Evolutionary conservation across 2,797 vertebrate genomes (phyloP), one percentile per base, ranked within the genome.

Genomic region (Leuciscus waleckii): DNA sequence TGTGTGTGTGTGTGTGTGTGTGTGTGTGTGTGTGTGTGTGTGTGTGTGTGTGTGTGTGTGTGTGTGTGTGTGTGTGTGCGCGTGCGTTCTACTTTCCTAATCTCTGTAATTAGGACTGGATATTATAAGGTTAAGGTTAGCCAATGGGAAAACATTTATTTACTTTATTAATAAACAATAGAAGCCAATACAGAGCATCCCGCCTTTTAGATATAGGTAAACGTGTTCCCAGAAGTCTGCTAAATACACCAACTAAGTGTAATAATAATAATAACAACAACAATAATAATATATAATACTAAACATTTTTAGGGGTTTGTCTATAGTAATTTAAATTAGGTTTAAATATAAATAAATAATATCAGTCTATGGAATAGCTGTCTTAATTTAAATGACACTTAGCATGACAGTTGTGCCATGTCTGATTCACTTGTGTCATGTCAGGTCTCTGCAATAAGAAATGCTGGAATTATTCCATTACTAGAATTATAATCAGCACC

Each of bases 1-100:
- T n/a, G 56, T 61, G 23, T 26, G 61, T 61, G 68, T 21, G 26
- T 65, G 23, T 39, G 29, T 51, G 46, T 32, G 17, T 2, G 49
- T 19, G 49, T 51, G 49, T 19, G 17, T 51, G 49, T 65, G 17
- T 84, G 2, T 63, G 19, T 80, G 23, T 39, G 19, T 56, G 51
- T 23, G 7, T n/a, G 54, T 54, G 68, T 19, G 32, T 70, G 32
- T 29, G 3, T 16, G 41, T 65, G n/a, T 71, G 2, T 79, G 19
- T 73, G 23, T 29, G 43, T 26, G 46, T 58, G 19, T 1, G 51
- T 21, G 51, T 7, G 6, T 21, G 51, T 3, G 29, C 69, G 46
- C 11, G 26, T 68, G 56, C 35, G 51, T 82, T 83, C 37, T 74
- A 71, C 65, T 77, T 79, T 81, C 32, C 61, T 83, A 83, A 83